Evolutionary conservation across 2,888 invertebrate species (phyloP).

Genomic region (Branchellion lobata): DNA sequence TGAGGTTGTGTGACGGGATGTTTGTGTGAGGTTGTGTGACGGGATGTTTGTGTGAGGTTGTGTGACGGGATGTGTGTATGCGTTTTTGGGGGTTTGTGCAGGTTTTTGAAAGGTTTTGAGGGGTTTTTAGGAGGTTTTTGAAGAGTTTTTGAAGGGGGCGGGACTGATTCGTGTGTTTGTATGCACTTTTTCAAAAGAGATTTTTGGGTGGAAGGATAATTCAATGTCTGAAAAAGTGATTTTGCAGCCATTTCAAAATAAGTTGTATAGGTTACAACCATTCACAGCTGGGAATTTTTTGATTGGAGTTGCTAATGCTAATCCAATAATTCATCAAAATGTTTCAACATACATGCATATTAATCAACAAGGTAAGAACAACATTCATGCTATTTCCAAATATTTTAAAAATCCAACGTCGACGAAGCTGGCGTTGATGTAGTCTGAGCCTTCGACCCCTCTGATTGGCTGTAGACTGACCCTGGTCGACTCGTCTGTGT

Average conservation of each 20-base stretch:
- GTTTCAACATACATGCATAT: no score
- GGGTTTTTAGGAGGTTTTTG: not conserved
- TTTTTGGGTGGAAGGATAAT: not conserved
- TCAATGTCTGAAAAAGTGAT: not conserved
- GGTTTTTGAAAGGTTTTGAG: not conserved
- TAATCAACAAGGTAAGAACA: no score
- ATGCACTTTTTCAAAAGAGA: not conserved
- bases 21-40: no score
- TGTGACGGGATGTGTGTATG: not conserved
- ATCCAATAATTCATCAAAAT: no score
- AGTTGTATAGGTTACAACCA: no score
- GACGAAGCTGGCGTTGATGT: slow-evolving; percentile 96
- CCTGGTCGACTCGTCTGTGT: slow-evolving; percentile 80
- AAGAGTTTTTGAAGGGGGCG: not conserved
- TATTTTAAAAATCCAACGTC: no score
- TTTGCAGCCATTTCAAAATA: not conserved
- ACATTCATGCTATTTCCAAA: no score
- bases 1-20: no score
- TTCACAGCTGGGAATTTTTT: no score
- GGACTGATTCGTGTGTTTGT: no score
- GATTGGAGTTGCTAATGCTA: no score
- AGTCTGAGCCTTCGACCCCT: slow-evolving; percentile 88
- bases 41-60: not conserved
- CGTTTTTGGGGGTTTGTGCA: not conserved
- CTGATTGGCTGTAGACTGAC: slow-evolving; percentile 88